Evolutionary conservation across 2,888 invertebrate species (phyloP).

Genomic region (Heterodera filipjevi): DNA sequence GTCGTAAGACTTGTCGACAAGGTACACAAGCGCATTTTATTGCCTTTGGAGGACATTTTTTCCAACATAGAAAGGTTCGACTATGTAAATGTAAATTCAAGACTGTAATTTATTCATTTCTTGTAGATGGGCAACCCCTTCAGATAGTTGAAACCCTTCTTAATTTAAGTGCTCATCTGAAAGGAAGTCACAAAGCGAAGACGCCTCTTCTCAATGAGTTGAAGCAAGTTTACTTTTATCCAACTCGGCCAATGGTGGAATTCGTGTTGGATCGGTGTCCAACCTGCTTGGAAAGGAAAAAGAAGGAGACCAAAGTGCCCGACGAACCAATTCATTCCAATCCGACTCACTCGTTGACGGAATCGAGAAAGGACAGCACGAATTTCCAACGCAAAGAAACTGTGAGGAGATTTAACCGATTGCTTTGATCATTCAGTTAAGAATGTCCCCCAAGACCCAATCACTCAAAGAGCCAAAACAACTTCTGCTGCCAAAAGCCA

Average conservation of each 20-base stretch:
- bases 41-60: not conserved
- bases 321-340: not conserved
- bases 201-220: not conserved
- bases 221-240: not conserved
- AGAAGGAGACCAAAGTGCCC: not conserved
- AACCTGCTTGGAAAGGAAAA: not conserved
- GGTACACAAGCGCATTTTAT: not conserved
- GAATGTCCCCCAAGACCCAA: not conserved
- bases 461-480: not conserved
- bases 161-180: not conserved
- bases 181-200: not conserved
- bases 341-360: not conserved
- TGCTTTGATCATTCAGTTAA: not conserved
- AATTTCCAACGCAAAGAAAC: not conserved
- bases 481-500: not conserved
- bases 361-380: not conserved
- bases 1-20: not conserved
- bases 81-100: too few species aligned
- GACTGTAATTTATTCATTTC: too few species aligned
- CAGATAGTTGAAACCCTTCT: too few species aligned
- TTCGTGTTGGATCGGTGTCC: not conserved
- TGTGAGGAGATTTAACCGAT: not conserved
- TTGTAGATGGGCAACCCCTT: too few species aligned
- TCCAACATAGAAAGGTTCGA: not conserved
- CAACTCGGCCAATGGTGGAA: not conserved